Base-by-base conservation (phyloP, 1,140 invertebrate species). In the Drosophila arizonae region DNA sequence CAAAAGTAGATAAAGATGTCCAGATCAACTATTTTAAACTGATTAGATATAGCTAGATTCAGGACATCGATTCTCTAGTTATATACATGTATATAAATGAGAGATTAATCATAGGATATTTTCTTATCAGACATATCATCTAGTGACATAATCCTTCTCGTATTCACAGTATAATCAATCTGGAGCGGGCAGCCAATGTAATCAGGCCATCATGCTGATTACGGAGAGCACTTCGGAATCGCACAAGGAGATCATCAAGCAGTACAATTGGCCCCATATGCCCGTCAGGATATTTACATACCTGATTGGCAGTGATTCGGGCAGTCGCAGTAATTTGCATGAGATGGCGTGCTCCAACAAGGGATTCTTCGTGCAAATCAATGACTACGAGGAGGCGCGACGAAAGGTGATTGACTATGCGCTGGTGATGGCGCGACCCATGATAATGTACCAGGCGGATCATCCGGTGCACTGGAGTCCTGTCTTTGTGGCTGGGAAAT, bases 261-360 rank as follows among this genome's bases (percentile, higher is more conserved):
- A 94, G 52, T 98, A 98, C 93, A 99, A 99, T 92, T 97, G 95
- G 94, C 96, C 96, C 0, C 96, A 97, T 81, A 96, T 95, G 94
- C 95, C 97, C 51, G 97, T 99, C 3, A 94, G 99, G 72, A 95
- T 99, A 36, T 99, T 99, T 90, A 98, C 98, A 0, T 99, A 99
- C 93, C 93, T 99, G 4, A 96, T 99, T 43, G 99, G 98, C 0
- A 95, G 96, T 56, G 98, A 99, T 91, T 95, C 97, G 0, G 95
- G 95, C 6, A 96, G 97, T 81, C 95, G 95, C 54, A 93, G 94
- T 46, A 96, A 98, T 89, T 95, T 99, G 79, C 95, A 96, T 71
- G 97, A 96, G 92, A 99, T 99, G 95, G 98, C 98, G 9, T 99
- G 98, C 93, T 94, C 94, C 17, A 99, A 99, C 93, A 98, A 98